Percentiles rank a stretch among this genome's conserved stretches.
These are phyloP conservation scores for Solea solea DNA, from an alignment of 2,113 vertebrate species.

Conservation along the genomic window DNA sequence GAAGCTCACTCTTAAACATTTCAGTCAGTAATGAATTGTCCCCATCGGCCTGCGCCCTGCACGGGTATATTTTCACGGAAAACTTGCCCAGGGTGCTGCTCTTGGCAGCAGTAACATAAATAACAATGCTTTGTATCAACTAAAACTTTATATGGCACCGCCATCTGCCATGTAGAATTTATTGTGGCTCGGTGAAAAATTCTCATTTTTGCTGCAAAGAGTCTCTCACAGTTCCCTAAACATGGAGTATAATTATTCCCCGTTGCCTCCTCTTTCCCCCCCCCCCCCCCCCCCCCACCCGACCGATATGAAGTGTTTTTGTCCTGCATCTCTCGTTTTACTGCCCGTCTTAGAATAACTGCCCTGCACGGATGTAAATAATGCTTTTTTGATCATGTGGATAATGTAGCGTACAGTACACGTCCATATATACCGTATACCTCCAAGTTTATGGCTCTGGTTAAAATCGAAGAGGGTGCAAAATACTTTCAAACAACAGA, in stretches of 20 bases:
- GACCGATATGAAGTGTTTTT: conserved; percentile 24
- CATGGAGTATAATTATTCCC: conserved; percentile 20
- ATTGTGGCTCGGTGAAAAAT: conserved; percentile 40
- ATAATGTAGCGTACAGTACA: too few relatives aligned
- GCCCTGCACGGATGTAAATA: not conserved
- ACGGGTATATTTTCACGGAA: conserved; percentile 58
- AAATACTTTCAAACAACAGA: too few relatives aligned
- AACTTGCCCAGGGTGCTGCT: conserved; percentile 69
- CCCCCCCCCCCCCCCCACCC: too few relatives aligned
- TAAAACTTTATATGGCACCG: conserved; percentile 63
- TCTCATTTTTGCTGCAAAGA: conserved; percentile 41
- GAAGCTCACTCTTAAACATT: conserved; percentile 60
- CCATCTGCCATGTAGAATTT: conserved; percentile 63
- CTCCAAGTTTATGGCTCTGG: too few relatives aligned
- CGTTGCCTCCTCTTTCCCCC: not conserved
- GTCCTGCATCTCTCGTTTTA: conserved; percentile 26
- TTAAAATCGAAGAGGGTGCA: too few relatives aligned
- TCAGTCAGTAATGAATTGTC: conserved; percentile 67
- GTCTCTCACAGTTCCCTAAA: conserved; percentile 18
- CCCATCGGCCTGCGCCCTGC: conserved; percentile 47
- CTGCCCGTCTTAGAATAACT: not conserved
- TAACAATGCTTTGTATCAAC: conserved; percentile 68
- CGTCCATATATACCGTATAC: too few relatives aligned
- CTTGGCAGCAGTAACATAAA: conserved; percentile 68
- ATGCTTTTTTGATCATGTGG: conserved; percentile 13